Base-by-base conservation (phyloP, 2,797 vertebrate genomes). In the Hoplostethus atlanticus region DNA sequence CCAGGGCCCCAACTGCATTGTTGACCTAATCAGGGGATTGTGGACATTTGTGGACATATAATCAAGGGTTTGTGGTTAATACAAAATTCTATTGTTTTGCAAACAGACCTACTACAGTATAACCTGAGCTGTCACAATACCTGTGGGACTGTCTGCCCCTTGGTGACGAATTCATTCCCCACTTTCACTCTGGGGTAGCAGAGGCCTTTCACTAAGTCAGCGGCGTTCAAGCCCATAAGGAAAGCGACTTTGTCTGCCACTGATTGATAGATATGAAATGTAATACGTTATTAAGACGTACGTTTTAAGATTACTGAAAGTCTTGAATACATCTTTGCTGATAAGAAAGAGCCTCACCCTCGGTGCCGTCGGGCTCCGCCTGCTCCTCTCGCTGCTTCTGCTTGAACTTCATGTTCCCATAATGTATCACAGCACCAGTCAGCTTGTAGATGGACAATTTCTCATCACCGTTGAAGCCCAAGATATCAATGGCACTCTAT, bases 391-490 rank as follows among this genome's bases (percentile, higher is more conserved):
- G 84, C 80, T 95, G 96, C 77, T 96, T 97, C 89, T 97, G 96
- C 91, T 97, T 97, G 89, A 97, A 97, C 75, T 96, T 97, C 93
- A 97, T 79, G 85, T 97, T 97, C 46, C 96, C 96, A 0, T 95
- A 95, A 86, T 97, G 96, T 94, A 97, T 91, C 77, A 97, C 96
- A 3, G 96, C 95, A 0, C 96, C 96, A 0, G 96, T 97, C 64
- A 97, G 88, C 88, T 97, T 97, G 79, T 96, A 97, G 88, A 97
- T 96, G 74, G 94, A 93, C 0, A 91, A 48, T 9, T 96, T 97
- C 2, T 97, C 96, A 0, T 97, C 96, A 6, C 76, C 0, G 13
- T 0, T 95, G 89, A 97, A 97, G 40, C 96, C 96, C 92, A 97
- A 76, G 80, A 96, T 90, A 40, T 97, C 96, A 40, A 95, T 96